Base-by-base conservation (phyloP, 1,140 invertebrate species). In the Eueides isabella region DNA sequence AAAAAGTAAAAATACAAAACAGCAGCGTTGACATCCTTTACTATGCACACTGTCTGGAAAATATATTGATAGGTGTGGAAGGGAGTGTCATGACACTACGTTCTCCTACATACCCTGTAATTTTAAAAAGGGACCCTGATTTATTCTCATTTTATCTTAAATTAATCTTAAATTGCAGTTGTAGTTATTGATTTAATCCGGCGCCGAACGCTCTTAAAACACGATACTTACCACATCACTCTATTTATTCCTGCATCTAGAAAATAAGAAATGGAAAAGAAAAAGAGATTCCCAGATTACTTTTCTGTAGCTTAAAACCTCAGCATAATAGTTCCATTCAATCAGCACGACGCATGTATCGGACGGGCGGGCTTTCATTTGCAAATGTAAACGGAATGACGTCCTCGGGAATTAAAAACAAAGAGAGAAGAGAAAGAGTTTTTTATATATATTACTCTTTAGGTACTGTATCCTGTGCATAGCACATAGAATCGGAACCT, bases 331-430 rank as follows among this genome's bases (percentile, higher is more conserved):
- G 19, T 55, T 55, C 48, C 48, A 55, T 55, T 55, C 48, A 55
- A 55, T 55, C 23, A 55, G 48, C 2, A 19, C 48, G 23, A 55
- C 48, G n/a, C 48, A 55, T 55, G 48, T 55, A 55, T 55, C 48
- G 48, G 44, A 55, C 48, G 48, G 11, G 48, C 48, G 23, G 48
- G 48, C 48, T 19, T 55, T 55, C 48, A 55, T 55, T 55, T 55
- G 48, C 48, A 55, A 55, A 55, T 55, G 48, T 55, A 55, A 55
- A 55, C 48, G 23, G n/a, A 55, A 55, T 55, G 11, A 2, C 48
- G 48, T 23, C 48, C 19, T 23, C 48, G 48, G 23, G 19, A 55
- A 44, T 44, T 19, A 44, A 55, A 55, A 55, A 23, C 19, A 55
- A 55, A 55, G 26, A 55, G 19, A n/a, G n/a, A n/a, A n/a, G n/a